Base-by-base conservation (phyloP, 2,888 invertebrate genomes). In the Anoplius nigerrimus region DNA sequence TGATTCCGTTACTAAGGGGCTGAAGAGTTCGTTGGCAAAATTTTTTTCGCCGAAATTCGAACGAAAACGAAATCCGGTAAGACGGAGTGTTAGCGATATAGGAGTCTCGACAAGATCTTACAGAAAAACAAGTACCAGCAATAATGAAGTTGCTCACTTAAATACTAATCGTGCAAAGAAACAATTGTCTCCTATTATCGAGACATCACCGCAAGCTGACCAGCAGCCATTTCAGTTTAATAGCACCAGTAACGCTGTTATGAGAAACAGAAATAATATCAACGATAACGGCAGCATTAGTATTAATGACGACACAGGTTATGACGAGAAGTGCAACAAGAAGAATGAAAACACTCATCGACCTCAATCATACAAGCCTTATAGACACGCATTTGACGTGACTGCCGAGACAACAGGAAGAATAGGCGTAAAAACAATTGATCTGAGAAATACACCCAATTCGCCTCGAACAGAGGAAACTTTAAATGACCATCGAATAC, bases 111-210 rank as follows among this genome's bases (percentile, higher is more conserved):
- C 87, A 22, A 89, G 90, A 84, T 89, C 90, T 4, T 21, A 57
- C 54, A 89, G 92, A 18, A 92, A 92, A 86, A 89, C 92, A 80
- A 90, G 92, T 64, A 92, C 92, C 55, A 92, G 92, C 84, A 92
- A 92, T 85, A 91, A 91, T 76, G 92, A 93, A 80, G 81, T 77
- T 46, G 82, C 85, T 8, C 91, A 91, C 72, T 85, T 90, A 11
- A 91, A 91, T 75, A 90, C 90, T 21, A 89, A 90, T 75, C 91
- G 92, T 64, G 92, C 91, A 75, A 93, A 94, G 83, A 90, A 92
- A 66, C 95, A 94, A 82, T 86, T 95, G 20, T 94, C 95, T 8
- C 95, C 95, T 0, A 95, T 95, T 59, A 95, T 95, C 74, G 95
- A 95, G 89, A 93, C 93, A 72, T 92, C 93, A 13, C 94, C 93